A percentile compares a stretch with the other conserved stretches of the same genome.
These are phyloP conservation scores for Malurus melanocephalus DNA, from an alignment of 2,113 vertebrate genomes.

Conservation along the genomic window DNA sequence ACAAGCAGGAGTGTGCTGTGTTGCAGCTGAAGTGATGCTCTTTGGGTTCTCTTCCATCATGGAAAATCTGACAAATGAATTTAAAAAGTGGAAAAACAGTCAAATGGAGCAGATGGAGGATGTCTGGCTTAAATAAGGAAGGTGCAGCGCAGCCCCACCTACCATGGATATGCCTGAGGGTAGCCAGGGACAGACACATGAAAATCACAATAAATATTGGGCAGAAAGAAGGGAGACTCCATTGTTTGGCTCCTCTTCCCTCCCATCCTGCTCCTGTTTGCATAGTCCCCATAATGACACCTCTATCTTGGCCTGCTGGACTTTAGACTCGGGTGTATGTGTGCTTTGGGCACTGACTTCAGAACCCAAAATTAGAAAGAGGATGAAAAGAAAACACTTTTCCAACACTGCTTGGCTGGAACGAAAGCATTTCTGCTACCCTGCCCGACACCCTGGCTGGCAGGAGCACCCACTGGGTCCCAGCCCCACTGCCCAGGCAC, in stretches of 20 bases:
- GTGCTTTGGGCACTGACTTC: not conserved
- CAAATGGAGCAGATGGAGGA: not conserved
- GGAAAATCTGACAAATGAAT: not conserved
- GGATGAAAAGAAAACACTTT: slow-evolving; percentile 5
- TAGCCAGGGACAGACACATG: not conserved
- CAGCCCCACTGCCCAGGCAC: not conserved
- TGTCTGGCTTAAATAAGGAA: not conserved
- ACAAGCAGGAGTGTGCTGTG: rapidly evolving
- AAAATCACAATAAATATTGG: not conserved
- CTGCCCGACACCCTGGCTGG: not conserved
- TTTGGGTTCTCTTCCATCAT: not conserved
- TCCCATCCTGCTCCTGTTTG: not conserved
- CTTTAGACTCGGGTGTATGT: not conserved
- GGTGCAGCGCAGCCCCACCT: not conserved
- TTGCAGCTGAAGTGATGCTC: not conserved
- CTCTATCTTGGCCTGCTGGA: not conserved
- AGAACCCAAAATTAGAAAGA: slow-evolving; percentile 21
- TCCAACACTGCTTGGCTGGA: not conserved
- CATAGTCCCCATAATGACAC: not conserved
- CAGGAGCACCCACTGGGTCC: not conserved
- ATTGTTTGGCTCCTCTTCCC: not conserved
- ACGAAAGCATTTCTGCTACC: not conserved
- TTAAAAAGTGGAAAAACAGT: not conserved
- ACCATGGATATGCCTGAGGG: not conserved
- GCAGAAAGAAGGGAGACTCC: not conserved